These are phyloP conservation scores for Phrynocephalus versicolor DNA, from an alignment of 2,113 vertebrate species.

Conservation along the genomic window DNA sequence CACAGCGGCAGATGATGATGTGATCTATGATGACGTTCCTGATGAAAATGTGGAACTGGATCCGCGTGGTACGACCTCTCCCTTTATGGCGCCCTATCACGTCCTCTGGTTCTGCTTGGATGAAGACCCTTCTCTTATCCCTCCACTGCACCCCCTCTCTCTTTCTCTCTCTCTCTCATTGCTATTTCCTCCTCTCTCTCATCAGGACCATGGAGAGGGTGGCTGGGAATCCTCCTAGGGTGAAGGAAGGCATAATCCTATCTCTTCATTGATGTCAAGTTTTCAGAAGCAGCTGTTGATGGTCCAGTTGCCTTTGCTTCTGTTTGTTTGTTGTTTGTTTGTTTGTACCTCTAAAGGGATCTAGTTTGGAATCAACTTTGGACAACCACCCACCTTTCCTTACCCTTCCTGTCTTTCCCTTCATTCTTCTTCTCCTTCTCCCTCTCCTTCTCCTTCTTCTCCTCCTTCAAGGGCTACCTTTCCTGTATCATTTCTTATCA, in stretches of 20 bases:
- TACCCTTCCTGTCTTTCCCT: no score
- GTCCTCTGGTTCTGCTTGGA: not conserved
- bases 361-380: not conserved
- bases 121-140: not conserved
- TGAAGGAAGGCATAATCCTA: no score
- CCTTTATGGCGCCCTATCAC: not conserved
- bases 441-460: no score
- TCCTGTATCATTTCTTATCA: not conserved
- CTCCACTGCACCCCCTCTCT: not conserved
- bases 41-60: constrained; percentile 75
- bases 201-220: no score
- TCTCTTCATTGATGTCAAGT: no score
- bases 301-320: no score
- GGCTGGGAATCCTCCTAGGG: no score
- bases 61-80: constrained; percentile 75
- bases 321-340: no score
- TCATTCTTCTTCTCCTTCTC: not conserved
- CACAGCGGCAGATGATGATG: constrained; percentile 75
- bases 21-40: constrained; percentile 95
- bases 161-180: not conserved
- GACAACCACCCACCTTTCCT: not conserved
- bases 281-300: no score
- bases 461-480: not conserved
- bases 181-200: not conserved
- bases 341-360: not conserved